Conservation (phyloP, 2,797 vertebrate genomes). For the Vespertilio murinus region DNA sequence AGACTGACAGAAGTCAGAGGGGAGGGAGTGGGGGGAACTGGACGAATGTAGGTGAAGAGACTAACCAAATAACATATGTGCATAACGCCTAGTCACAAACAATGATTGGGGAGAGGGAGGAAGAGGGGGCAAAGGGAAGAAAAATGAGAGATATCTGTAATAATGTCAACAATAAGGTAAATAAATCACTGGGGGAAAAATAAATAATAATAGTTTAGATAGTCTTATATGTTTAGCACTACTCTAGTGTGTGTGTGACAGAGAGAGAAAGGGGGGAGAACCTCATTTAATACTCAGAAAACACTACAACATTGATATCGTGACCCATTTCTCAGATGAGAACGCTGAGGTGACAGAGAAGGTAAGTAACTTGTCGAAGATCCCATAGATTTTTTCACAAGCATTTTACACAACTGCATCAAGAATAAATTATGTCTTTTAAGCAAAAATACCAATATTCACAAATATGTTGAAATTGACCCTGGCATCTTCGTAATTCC, state of each 20-base stretch:
- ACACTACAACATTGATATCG: not conserved
- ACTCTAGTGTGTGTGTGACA: not conserved
- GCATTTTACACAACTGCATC: not conserved
- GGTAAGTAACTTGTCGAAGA: not conserved
- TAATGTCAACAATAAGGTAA: not conserved
- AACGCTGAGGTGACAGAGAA: not conserved
- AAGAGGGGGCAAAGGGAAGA: not conserved
- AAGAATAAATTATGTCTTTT: not conserved
- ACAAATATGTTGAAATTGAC: slow-evolving; percentile 1
- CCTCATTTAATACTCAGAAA: not conserved
- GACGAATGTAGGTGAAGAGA: not conserved
- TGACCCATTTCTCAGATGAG: not conserved
- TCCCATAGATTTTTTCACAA: not conserved
- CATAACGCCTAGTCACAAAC: not conserved
- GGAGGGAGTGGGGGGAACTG: not conserved
- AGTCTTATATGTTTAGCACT: not conserved
- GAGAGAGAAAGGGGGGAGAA: not conserved
- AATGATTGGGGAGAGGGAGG: not conserved
- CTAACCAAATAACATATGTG: not conserved
- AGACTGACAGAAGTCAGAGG: not conserved
- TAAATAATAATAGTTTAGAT: not conserved
- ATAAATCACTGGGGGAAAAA: not conserved
- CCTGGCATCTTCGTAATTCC: not conserved
- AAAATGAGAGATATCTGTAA: not conserved
- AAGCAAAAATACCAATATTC: not conserved